Percentiles rank a stretch among this genome's conserved stretches.
These are phyloP conservation scores for Epizoanthus illoricatus DNA, from an alignment of 92 coral and sea anemone genomes.

Conservation along the genomic window DNA sequence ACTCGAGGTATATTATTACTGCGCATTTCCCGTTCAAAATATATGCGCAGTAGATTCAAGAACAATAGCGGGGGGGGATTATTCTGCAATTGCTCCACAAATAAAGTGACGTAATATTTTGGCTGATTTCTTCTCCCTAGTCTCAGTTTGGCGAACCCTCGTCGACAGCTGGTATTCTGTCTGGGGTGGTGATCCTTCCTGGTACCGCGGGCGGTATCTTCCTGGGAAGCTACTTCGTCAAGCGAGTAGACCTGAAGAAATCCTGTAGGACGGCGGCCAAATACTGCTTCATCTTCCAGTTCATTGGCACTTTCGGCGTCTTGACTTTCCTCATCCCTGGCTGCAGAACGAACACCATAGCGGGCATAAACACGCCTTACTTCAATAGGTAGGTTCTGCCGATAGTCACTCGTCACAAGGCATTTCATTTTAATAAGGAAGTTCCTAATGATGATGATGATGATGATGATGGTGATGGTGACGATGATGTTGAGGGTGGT, in stretches of 20 bases:
- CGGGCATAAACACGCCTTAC: conserved; percentile 82
- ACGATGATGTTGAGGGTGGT: too few relatives aligned
- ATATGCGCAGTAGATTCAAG: too few relatives aligned
- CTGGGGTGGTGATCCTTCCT: conserved; percentile 91
- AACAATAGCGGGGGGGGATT: too few relatives aligned
- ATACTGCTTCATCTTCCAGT: conserved; percentile 91
- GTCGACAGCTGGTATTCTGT: conserved; percentile 90
- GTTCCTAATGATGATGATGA: too few relatives aligned
- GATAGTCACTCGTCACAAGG: too few relatives aligned
- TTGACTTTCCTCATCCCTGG: conserved; percentile 96
- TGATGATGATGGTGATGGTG: too few relatives aligned
- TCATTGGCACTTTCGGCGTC: conserved; percentile 94
- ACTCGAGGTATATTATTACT: too few relatives aligned
- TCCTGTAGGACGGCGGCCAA: conserved; percentile 93
- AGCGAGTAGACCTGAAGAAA: conserved; percentile 81
- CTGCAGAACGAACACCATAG: conserved; percentile 86
- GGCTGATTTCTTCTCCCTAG: background rate
- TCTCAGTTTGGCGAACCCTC: conserved; percentile 96
- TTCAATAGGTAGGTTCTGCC: conserved; percentile 59
- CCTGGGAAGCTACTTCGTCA: conserved; percentile 94
- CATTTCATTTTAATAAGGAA: too few relatives aligned
- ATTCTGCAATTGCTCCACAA: too few relatives aligned
- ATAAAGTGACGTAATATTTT: background rate
- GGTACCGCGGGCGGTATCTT: conserved; percentile 99
- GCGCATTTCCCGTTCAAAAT: too few relatives aligned